Evolutionary conservation across 1,140 invertebrate species (phyloP).

Genomic region (Odontomachus brunneus): DNA sequence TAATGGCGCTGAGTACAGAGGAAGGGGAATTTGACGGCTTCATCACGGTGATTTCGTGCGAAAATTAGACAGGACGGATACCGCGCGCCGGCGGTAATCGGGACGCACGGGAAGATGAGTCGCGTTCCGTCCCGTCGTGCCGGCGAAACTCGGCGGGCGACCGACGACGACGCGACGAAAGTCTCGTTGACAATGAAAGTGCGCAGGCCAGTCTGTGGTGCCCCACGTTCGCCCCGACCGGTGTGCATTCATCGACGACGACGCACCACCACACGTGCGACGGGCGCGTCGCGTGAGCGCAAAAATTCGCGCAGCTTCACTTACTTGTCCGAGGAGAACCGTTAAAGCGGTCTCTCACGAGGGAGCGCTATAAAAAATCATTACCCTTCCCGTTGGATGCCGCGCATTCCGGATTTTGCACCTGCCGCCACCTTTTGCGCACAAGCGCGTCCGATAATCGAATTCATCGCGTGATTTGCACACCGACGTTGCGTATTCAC

Average conservation of each 20-base stretch:
- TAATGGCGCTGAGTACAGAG: not conserved
- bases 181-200: not conserved
- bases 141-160: not conserved
- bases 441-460: conserved; percentile 19
- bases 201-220: too few relatives aligned
- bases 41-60: conserved; percentile 31
- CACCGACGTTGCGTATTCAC: not conserved
- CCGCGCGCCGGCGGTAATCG: too few relatives aligned
- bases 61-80: conserved; percentile 29
- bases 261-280: not conserved
- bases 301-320: conserved; percentile 41
- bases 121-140: not conserved
- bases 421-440: not conserved
- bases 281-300: not conserved
- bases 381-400: conserved; percentile 54
- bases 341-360: conserved; percentile 60
- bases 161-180: not conserved
- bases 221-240: too few relatives aligned
- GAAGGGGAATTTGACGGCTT: conserved; percentile 30
- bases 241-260: not conserved
- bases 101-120: not conserved
- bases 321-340: conserved; percentile 26
- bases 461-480: conserved; percentile 14
- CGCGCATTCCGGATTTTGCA: conserved; percentile 53
- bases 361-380: conserved; percentile 54